These are phyloP conservation scores for Ceratina japonica DNA, from an alignment of 1,140 invertebrate genomes.

Conservation along the genomic window DNA sequence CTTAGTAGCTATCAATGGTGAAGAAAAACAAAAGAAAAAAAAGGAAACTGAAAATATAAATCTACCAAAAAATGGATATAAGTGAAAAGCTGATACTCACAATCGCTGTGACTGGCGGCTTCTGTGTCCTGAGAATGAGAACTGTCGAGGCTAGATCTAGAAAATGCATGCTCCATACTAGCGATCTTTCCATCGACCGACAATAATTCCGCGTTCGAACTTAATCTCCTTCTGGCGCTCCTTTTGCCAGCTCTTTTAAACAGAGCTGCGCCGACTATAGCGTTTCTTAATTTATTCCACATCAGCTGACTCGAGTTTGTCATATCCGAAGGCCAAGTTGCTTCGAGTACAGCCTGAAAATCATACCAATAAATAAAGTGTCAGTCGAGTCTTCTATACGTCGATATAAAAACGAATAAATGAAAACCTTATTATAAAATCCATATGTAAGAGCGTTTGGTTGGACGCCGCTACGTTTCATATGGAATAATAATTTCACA, in stretches of 20 bases:
- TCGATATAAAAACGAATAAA: slow-evolving; percentile 5
- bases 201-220: slow-evolving; percentile 71
- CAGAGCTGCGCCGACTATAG: slow-evolving; percentile 93
- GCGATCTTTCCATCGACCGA: slow-evolving; percentile 68
- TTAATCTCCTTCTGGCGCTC: slow-evolving; percentile 78
- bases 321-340: slow-evolving; percentile 94
- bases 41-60: slow-evolving; percentile 25
- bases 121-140: slow-evolving; percentile 77
- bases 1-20: slow-evolving; percentile 68
- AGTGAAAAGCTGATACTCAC: slow-evolving; percentile 60
- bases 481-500: slow-evolving; percentile 95
- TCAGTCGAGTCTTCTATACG: slow-evolving; percentile 3
- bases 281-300: slow-evolving; percentile 97
- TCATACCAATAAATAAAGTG: background rate
- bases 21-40: slow-evolving; percentile 39
- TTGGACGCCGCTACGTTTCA: slow-evolving; percentile 96
- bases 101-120: slow-evolving; percentile 70
- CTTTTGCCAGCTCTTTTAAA: slow-evolving; percentile 87
- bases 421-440: slow-evolving; percentile 79
- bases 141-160: slow-evolving; percentile 77
- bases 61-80: background rate
- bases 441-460: slow-evolving; percentile 99
- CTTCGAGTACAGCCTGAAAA: slow-evolving; percentile 90
- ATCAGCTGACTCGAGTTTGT: slow-evolving; percentile 89
- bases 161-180: slow-evolving; percentile 74